Percentiles rank a stretch among this genome's conserved stretches.
These are phyloP conservation scores for Asarcornis scutulata DNA, from an alignment of 2,113 vertebrate genomes.

Conservation along the genomic window DNA sequence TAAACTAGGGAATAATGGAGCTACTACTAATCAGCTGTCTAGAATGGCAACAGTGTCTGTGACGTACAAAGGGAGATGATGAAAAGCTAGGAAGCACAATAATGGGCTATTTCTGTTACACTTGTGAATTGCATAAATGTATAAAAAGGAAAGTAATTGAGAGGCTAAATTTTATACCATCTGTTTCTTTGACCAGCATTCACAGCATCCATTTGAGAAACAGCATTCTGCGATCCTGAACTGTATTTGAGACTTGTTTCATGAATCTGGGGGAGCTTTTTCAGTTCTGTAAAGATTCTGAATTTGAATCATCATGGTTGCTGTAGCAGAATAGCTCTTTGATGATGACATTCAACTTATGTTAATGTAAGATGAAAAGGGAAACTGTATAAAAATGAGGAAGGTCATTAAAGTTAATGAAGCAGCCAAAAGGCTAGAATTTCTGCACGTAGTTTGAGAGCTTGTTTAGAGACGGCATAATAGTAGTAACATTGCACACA, in stretches of 20 bases:
- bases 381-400: neutral
- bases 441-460: neutral
- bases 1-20: neutral
- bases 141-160: slow-evolving; percentile 29
- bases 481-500: neutral
- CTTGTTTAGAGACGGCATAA: neutral
- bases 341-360: slow-evolving; percentile 14
- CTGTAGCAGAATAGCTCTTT: neutral
- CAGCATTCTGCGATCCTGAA: neutral
- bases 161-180: slow-evolving; percentile 20
- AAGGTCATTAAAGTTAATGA: slow-evolving; percentile 19
- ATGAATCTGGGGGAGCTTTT: neutral
- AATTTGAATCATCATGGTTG: neutral
- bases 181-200: neutral
- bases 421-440: slow-evolving; percentile 33
- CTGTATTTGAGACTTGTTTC: neutral
- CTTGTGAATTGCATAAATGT: slow-evolving; percentile 27
- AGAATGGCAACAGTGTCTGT: slow-evolving; percentile 45
- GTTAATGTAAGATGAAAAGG: slow-evolving; percentile 8
- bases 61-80: slow-evolving; percentile 30
- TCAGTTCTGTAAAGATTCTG: neutral
- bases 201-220: neutral
- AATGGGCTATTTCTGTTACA: slow-evolving; percentile 47
- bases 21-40: neutral
- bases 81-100: slow-evolving; percentile 37